phyloP scores from a whole-genome alignment of 2,113 vertebrate genomes.

The Bucco capensis region DNA sequence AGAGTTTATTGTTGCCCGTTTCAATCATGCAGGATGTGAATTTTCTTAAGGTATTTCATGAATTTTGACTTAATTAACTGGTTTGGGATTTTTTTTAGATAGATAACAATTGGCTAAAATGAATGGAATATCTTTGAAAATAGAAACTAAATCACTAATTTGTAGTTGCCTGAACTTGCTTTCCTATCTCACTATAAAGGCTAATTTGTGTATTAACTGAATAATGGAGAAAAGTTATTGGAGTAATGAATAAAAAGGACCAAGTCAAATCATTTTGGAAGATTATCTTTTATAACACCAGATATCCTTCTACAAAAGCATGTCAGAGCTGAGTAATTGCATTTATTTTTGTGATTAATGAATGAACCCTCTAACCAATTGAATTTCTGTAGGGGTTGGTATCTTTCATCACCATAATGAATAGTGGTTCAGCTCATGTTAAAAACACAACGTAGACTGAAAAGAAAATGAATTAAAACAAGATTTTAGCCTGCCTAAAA shows the following conservation, averaged over 20 bases:
- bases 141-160: background rate
- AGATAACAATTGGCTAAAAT: background rate
- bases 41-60: background rate
- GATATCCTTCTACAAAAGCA: background rate
- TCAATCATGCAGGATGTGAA: background rate
- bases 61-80: background rate
- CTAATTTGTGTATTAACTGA: background rate
- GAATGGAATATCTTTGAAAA: background rate
- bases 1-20: background rate
- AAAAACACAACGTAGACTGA: background rate
- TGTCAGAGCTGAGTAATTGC: background rate
- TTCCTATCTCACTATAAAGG: background rate
- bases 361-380: background rate
- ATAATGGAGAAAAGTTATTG: background rate
- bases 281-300: background rate
- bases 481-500: background rate
- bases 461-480: background rate
- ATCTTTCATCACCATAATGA: background rate
- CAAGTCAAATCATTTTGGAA: background rate
- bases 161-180: background rate
- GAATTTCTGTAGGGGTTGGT: background rate
- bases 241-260: background rate
- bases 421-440: background rate
- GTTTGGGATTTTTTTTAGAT: accelerated
- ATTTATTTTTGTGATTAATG: background rate